Base-by-base conservation (phyloP, 2,113 vertebrate genomes). In the Orthonyx spaldingii region DNA sequence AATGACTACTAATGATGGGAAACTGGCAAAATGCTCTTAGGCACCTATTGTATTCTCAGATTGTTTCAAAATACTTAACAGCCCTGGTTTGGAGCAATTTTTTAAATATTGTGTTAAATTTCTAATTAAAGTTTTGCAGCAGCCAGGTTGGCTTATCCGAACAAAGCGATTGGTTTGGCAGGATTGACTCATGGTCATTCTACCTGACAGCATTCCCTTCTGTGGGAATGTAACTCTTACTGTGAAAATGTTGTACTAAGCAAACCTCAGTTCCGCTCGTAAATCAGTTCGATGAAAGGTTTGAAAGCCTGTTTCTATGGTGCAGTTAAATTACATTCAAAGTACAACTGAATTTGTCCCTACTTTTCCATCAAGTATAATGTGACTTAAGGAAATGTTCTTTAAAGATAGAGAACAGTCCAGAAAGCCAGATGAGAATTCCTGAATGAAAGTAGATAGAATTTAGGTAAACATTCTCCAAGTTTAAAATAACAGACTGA, bases 111-210 rank as follows among this genome's bases (percentile, higher is more conserved):
- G 32, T 33, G 26, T 66, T 74, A 83, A 57, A 64, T 49, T 84
- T 80, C 32, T 81, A 64, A 88, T 78, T 71, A 57, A 75, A 87
- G 53, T 76, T 87, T 46, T 61, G 46, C 1, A 6, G 72, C 74
- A 81, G 72, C n/a, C 57, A 89, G 61, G 26, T 53, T 65, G 77
- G 60, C 80, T 76, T 72, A 87, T 87, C 90, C 61, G 86, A 84
- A 79, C 57, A 22, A 79, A 89, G 83, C 17, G 1, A 89, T 44
- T 74, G 23, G n/a, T 47, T 52, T 68, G 79, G 81, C 81, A 89
- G 94, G 68, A 89, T 55, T 95, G 96, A 94, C 83, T 96, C 94
- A 89, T 26, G 90, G 79, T 89, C 95, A 97, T 96, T 96, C 92
- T 90, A 97, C 90, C 89, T 96, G 96, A 94, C 93, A 95, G 96